A percentile compares a stretch with the other conserved stretches of the same genome.
Conservation (phyloP, 2,113 vertebrate species). For the Eretmochelys imbricata region DNA sequence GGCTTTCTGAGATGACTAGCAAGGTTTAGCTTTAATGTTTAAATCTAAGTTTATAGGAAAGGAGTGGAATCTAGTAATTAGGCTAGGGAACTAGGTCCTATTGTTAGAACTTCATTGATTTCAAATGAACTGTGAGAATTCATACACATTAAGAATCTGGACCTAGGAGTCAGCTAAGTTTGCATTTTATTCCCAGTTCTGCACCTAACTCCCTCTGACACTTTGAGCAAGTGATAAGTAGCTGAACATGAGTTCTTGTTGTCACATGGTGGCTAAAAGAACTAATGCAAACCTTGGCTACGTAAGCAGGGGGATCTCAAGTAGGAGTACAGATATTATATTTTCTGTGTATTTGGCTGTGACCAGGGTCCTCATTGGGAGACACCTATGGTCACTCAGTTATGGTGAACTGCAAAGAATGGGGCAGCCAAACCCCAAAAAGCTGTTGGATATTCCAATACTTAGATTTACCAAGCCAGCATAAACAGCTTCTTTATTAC, state of each 20-base stretch:
- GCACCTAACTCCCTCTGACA: background rate
- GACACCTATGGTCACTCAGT: too few species aligned
- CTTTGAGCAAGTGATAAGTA: background rate
- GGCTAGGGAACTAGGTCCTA: background rate
- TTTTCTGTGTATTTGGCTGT: background rate
- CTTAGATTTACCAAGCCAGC: too few species aligned
- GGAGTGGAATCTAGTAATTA: background rate
- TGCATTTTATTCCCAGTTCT: background rate
- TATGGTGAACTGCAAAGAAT: too few species aligned
- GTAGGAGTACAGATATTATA: background rate
- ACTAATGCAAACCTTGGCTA: background rate
- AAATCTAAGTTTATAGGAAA: background rate
- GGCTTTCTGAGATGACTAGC: rapidly evolving
- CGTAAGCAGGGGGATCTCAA: background rate
- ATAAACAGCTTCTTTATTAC: too few species aligned
- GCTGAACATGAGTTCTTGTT: background rate
- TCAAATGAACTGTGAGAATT: background rate
- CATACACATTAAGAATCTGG: background rate
- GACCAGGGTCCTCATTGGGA: too few species aligned
- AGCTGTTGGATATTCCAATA: too few species aligned
- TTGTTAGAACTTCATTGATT: background rate
- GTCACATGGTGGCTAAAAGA: background rate
- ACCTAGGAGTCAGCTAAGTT: background rate
- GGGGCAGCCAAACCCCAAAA: too few species aligned
- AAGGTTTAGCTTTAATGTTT: background rate